Base-by-base conservation (phyloP, 1,140 invertebrate species). In the Popillia japonica region DNA sequence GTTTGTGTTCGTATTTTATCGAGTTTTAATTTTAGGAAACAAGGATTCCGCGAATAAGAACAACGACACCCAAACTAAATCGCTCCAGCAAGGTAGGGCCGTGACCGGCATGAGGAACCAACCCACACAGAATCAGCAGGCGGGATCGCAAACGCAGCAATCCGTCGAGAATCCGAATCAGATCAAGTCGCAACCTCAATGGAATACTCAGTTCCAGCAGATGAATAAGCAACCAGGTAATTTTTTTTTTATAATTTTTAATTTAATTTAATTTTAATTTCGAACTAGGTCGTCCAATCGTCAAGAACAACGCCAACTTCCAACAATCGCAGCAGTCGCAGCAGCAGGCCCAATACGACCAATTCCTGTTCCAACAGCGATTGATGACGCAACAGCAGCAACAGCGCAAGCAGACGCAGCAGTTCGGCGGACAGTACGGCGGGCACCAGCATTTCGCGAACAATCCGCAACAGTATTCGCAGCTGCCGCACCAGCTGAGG, bases 261-360 rank as follows among this genome's bases (percentile, higher is more conserved):
- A 27, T 8, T 22, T 61, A 17, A 6, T 61, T n/a, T 1, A 40
- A 2, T 4, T 64, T 64, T 64, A 23, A 82, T 64, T 72, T 40
- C 23, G 4, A 64, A 27, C 44, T 64, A 88, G 89, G 89, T 80
- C 88, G 89, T 80, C 87, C 89, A 27, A 90, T 90, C 80, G 88
- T 90, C 0, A 90, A 89, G 83, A 68, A 22, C 61, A 77, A 79
- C 55, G 82, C 82, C 44, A 84, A 79, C 55, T 84, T 80, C 75
- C 84, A 82, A 72, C 80, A 82, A 75, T n/a, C 61, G 61, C 61
- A 23, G 61, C 48, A 55, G 14, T 14, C 61, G 11, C 78, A 80
- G 27, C 83, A 68, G 22, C 61, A 68, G 27, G 48, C 48, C 17
- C 61, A 82, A 27, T 85, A 83, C 27, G 85, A 85, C 79, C 80